Evolutionary conservation across 1,140 invertebrate genomes (phyloP).

Genomic region (Zaprionus lachaisei): DNA sequence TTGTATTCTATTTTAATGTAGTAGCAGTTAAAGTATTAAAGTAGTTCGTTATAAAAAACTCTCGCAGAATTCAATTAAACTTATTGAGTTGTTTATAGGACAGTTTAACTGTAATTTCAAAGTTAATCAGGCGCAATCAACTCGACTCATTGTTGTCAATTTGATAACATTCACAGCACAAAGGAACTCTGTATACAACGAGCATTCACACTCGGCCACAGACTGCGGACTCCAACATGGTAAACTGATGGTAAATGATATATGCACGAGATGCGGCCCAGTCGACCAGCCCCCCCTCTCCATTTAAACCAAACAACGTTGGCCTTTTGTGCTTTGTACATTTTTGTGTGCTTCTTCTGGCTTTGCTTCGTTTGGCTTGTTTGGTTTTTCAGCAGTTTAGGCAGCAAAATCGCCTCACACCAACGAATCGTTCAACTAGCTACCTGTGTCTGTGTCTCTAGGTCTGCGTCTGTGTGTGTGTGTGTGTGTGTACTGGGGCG

Average conservation of each 20-base stretch:
- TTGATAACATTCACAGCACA: background rate
- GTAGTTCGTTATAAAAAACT: background rate
- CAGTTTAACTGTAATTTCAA: constrained; percentile 5
- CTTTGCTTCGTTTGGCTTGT: constrained; percentile 4
- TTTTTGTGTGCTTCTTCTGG: constrained; percentile 3
- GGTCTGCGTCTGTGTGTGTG: background rate
- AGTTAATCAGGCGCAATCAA: constrained; percentile 4
- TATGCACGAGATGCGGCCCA: constrained; percentile 2
- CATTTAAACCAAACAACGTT: background rate
- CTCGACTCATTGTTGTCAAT: constrained; percentile 1
- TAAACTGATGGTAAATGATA: constrained; percentile 15
- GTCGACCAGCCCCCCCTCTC: background rate
- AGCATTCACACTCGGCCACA: too few species aligned
- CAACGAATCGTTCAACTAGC: constrained; percentile 17
- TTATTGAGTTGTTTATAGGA: background rate
- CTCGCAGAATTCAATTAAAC: background rate
- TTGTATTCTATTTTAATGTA: background rate
- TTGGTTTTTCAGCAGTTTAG: constrained; percentile 45
- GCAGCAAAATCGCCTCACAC: constrained; percentile 18
- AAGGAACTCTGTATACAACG: background rate
- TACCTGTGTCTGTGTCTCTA: background rate
- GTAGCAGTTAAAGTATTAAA: background rate
- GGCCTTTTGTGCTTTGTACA: constrained; percentile 12
- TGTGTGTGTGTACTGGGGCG: constrained; percentile 6
- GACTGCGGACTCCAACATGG: background rate